Base-by-base conservation (phyloP, 92 coral and sea anemone species). In the Montipora capitata region DNA sequence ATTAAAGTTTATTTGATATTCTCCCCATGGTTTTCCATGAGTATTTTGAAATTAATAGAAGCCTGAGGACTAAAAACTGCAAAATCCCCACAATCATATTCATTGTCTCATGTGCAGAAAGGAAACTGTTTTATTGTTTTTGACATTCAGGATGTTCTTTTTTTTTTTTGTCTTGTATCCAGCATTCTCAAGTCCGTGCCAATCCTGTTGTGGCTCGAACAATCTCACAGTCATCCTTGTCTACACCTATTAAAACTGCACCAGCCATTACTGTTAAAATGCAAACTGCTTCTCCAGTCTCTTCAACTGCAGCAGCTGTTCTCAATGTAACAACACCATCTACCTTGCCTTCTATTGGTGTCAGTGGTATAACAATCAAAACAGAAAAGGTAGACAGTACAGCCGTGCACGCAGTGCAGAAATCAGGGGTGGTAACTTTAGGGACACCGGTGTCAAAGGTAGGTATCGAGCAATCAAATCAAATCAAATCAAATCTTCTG, bases 161-260 rank as follows among this genome's bases (percentile, higher is more conserved):
- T 20, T 10, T 15, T 11, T 48, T 3, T 8, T 82, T 40, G 5
- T 54, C n/a, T 38, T 71, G 14, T 63, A 64, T 78, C 75, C 76
- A 85, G 82, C 89, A 85, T 48, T 18, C 89, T 75, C 89, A 85
- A 77, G 89, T 91, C 13, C 91, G 98, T 84, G 82, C 98, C 35
- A 72, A 86, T 68, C 92, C 98, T 17, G 74, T 93, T 11, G 66
- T 90, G 20, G 82, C 90, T 16, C 74, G 98, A 80, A 85, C 96
- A 48, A 71, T 81, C 15, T 95, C 98, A 10, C 90, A 88, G 61
- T 91, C 95, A 8, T 80, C 80, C 3, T 59, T 81, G 72, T 64
- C 89, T 49, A 67, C 88, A 11, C 77, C 88, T 27, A 49, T 81
- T 11, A 91, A 91, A 73, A 27, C 87, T 12, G 72, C 86, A 10